Percentiles rank a stretch among this genome's conserved stretches.
phyloP scores from a whole-genome alignment of 2,113 vertebrate genomes.

The Corythaixoides concolor region DNA sequence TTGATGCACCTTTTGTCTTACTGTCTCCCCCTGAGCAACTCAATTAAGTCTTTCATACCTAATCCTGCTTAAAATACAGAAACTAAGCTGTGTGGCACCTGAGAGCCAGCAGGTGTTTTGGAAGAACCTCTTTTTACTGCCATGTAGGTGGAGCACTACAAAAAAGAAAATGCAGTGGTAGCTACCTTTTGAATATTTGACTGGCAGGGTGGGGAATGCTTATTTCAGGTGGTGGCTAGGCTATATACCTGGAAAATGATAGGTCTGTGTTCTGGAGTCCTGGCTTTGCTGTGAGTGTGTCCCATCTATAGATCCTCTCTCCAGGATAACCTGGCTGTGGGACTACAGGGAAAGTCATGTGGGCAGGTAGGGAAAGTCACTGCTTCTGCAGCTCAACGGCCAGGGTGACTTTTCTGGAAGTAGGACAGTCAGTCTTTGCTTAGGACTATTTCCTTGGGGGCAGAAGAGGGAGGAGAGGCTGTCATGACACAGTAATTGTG shows the following conservation, averaged over 20 bases:
- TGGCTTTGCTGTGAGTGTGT: neutral
- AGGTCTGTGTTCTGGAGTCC: neutral
- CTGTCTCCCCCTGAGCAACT: neutral
- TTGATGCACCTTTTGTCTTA: neutral
- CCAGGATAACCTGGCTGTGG: neutral
- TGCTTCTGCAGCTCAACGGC: neutral
- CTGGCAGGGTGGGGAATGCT: neutral
- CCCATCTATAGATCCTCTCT: neutral
- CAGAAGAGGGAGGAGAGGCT: neutral
- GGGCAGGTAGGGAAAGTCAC: neutral
- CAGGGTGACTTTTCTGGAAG: neutral
- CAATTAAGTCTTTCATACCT: neutral
- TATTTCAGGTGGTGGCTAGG: neutral
- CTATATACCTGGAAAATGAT: neutral
- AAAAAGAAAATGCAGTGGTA: neutral
- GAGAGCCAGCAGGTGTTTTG: neutral
- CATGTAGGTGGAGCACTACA: accelerated
- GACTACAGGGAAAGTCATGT: accelerated
- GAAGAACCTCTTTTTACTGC: neutral
- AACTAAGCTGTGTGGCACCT: neutral
- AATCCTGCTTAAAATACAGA: neutral
- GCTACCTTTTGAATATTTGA: neutral
- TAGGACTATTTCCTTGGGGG: neutral
- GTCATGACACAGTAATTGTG: too few relatives aligned
- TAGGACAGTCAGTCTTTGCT: neutral